Evolutionary conservation across 2,888 invertebrate species (phyloP).

Genomic region (Hypselothyrea guttata): DNA sequence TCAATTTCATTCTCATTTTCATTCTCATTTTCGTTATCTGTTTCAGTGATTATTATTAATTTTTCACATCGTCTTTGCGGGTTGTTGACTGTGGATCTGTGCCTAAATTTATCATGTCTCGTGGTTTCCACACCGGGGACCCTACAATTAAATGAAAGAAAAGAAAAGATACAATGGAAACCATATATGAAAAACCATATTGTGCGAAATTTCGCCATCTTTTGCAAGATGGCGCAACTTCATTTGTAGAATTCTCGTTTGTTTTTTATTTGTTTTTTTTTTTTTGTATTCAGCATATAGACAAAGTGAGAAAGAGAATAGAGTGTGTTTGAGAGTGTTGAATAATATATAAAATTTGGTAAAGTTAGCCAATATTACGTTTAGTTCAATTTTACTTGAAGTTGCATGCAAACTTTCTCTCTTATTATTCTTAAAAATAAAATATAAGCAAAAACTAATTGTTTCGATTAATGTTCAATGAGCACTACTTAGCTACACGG

Average conservation of each 20-base stretch:
- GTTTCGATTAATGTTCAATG: constrained; percentile 52
- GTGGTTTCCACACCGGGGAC: constrained; percentile 99
- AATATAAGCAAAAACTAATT: constrained; percentile 62
- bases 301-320: too few relatives aligned
- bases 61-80: constrained; percentile 83
- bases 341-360: too few relatives aligned
- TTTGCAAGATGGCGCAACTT: constrained; percentile 1
- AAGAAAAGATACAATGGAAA: constrained; percentile 82
- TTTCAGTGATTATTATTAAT: constrained; percentile 67
- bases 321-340: too few relatives aligned
- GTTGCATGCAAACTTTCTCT: constrained; percentile 48
- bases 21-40: constrained; percentile 64
- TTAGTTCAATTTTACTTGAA: constrained; percentile 7
- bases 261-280: too few relatives aligned
- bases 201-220: constrained; percentile 48
- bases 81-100: constrained; percentile 83
- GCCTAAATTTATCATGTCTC: constrained; percentile 89
- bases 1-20: constrained; percentile 11
- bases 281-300: too few relatives aligned
- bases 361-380: too few relatives aligned
- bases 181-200: constrained; percentile 82
- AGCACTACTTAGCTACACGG: constrained; percentile 54
- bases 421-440: constrained; percentile 51
- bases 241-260: neutral
- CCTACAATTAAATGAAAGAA: constrained; percentile 88